Base-by-base conservation (phyloP, 1,140 invertebrate genomes). In the Brachionus sp. region DNA sequence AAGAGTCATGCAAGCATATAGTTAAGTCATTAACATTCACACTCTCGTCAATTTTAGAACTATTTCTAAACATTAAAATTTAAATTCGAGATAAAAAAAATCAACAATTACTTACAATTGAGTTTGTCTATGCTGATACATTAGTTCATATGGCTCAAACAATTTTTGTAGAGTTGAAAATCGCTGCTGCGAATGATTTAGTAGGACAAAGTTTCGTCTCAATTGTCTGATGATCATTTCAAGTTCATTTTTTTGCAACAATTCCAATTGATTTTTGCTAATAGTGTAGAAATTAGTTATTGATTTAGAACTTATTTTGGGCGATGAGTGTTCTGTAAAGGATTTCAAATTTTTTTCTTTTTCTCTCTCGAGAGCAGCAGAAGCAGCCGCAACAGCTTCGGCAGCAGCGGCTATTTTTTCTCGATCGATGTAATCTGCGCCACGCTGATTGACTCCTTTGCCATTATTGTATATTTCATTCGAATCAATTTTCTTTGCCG, bases 101-200 rank as follows among this genome's bases (percentile, higher is more conserved):
- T 37, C 9, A 33, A 39, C 9, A 37, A 33, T n/a, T 35, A 37
- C 23, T 80, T 62, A 80, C 46, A 80, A 62, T 62, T 80, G 77
- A 44, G 39, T 66, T 33, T 80, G 50, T 62, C 77, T 9, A 13
- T 80, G 50, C 19, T 80, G 77, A 29, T 9, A 80, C 33, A 80
- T 57, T 16, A 80, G 6, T 37, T 80, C 77, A 37, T 62, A 80
- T 19, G 77, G 77, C 42, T 80, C 77, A 25, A 39, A 80, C 29
- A 80, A 35, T 44, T 80, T 80, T 9, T 62, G 39, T 25, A 80
- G 16, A 7, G 39, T 37, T 23, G 35, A 57, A 66, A 80, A 80
- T 16, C 77, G 7, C n/a, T 80, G 77, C 33, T 80, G 77, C 35
- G 77, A 80, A 80, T 80, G 77, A 80, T 80, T 80, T 3, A 80